Percentiles rank a stretch among this genome's conserved stretches.
phyloP scores from a whole-genome alignment of 2,797 vertebrate species.

The Clamator glandarius region DNA sequence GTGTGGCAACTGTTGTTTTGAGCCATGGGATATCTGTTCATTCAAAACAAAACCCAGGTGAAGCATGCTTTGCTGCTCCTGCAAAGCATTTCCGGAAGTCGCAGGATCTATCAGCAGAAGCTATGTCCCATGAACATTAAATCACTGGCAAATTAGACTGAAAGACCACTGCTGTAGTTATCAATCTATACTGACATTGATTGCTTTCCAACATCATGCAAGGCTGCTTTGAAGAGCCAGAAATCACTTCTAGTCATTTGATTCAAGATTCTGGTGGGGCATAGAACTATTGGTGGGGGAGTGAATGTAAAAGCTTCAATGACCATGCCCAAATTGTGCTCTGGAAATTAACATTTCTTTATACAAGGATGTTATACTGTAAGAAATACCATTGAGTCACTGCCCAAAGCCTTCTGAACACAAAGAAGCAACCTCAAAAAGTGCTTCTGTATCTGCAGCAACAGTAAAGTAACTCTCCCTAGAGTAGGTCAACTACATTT shows the following conservation, averaged over 20 bases:
- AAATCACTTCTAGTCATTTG: not conserved
- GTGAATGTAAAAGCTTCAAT: not conserved
- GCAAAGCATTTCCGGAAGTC: not conserved
- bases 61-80: not conserved
- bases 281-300: not conserved
- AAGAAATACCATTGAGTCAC: not conserved
- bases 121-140: not conserved
- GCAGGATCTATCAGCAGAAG: not conserved
- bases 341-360: not conserved
- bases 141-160: not conserved
- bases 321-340: not conserved
- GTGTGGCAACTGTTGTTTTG: slow-evolving; percentile 86
- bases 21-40: slow-evolving; percentile 87
- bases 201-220: not conserved
- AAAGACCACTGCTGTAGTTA: not conserved
- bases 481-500: not conserved
- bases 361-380: not conserved
- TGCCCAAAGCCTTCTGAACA: not conserved
- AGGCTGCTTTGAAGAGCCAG: not conserved
- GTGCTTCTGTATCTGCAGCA: not conserved
- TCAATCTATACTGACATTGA: not conserved
- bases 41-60: not conserved
- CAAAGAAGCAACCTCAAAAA: not conserved
- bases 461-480: not conserved
- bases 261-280: not conserved